Evolutionary conservation across 2,888 invertebrate genomes (phyloP).

Genomic region (Tipula vernalis): DNA sequence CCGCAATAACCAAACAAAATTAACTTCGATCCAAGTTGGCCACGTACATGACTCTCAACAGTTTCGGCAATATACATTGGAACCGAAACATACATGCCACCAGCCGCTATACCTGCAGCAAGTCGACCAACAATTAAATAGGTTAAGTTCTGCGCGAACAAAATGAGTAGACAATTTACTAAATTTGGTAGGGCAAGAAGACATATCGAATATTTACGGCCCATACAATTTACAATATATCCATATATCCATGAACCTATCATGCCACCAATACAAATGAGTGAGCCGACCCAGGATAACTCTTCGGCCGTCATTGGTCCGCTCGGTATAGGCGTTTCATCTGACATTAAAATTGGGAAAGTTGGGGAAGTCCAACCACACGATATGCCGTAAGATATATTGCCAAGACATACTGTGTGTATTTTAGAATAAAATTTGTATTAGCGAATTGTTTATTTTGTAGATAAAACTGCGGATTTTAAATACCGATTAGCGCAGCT

Average conservation of each 20-base stretch:
- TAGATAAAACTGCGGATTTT: neutral
- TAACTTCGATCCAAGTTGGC: neutral
- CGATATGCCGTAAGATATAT: neutral
- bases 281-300: slow-evolving; percentile 13
- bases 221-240: slow-evolving; percentile 13
- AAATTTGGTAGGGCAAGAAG: slow-evolving; percentile 14
- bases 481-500: neutral
- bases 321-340: slow-evolving; percentile 13
- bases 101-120: slow-evolving; percentile 11
- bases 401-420: neutral
- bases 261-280: slow-evolving; percentile 14
- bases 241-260: slow-evolving; percentile 14
- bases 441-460: neutral
- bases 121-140: slow-evolving; percentile 6
- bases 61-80: slow-evolving; percentile 13
- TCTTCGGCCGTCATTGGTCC: slow-evolving; percentile 11
- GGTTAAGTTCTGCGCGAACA: neutral
- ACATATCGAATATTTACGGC: slow-evolving; percentile 12
- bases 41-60: neutral
- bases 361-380: slow-evolving; percentile 15
- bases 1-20: neutral
- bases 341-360: slow-evolving; percentile 12
- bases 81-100: slow-evolving; percentile 10
- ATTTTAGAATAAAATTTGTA: neutral
- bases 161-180: slow-evolving; percentile 9